phyloP scores from a whole-genome alignment of 2,797 vertebrate species.

The Hozukius guyotensis region DNA sequence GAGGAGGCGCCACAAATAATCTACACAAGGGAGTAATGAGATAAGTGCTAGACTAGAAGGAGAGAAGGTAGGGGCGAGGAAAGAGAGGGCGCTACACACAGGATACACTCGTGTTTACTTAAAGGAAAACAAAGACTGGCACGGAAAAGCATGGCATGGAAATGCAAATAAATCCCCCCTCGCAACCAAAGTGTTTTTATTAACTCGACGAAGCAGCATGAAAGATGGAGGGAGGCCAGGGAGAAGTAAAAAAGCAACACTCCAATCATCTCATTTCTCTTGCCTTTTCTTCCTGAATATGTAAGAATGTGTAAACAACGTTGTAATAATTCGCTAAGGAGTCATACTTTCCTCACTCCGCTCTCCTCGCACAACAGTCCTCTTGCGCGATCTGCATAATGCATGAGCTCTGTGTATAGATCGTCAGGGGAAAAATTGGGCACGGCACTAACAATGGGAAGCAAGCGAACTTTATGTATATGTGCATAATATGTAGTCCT shows the following conservation, averaged over 20 bases:
- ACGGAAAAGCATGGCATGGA: slow-evolving; percentile 36
- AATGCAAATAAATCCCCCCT: slow-evolving; percentile 60
- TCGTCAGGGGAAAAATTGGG: slow-evolving; percentile 53
- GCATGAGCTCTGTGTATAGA: slow-evolving; percentile 63
- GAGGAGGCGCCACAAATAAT: slow-evolving; percentile 47
- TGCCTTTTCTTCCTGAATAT: slow-evolving; percentile 45
- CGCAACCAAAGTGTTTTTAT: slow-evolving; percentile 58
- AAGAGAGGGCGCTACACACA: slow-evolving; percentile 21
- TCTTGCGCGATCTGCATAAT: slow-evolving; percentile 67
- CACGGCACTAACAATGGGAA: slow-evolving; percentile 47
- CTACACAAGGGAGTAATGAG: slow-evolving; percentile 40
- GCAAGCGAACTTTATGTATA: slow-evolving; percentile 41
- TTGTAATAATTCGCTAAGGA: slow-evolving; percentile 50
- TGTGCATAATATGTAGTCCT: slow-evolving; percentile 48
- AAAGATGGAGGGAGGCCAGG: slow-evolving; percentile 35
- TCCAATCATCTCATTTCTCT: slow-evolving; percentile 33
- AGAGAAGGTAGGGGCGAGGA: neutral
- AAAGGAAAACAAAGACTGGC: slow-evolving; percentile 61
- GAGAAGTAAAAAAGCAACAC: slow-evolving; percentile 15
- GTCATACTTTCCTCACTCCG: slow-evolving; percentile 32
- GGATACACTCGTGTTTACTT: slow-evolving; percentile 53
- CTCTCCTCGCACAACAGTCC: slow-evolving; percentile 27
- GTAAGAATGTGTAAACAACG: slow-evolving; percentile 54
- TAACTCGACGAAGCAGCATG: slow-evolving; percentile 43
- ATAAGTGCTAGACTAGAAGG: slow-evolving; percentile 34